Evolutionary conservation across 2,888 invertebrate genomes (phyloP).

Genomic region (Drosophila nr. fundita): DNA sequence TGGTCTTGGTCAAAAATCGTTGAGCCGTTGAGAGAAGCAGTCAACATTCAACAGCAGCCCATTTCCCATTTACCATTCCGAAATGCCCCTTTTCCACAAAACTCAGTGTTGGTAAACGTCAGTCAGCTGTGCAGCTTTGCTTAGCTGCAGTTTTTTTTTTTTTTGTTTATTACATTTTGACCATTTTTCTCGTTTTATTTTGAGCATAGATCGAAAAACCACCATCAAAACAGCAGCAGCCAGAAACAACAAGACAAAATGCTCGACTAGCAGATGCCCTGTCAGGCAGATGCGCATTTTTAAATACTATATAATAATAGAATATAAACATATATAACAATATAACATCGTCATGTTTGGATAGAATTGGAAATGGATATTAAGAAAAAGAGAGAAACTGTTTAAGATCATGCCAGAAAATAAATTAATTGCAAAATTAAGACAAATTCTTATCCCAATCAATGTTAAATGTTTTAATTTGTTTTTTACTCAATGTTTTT

Average conservation of each 20-base stretch:
- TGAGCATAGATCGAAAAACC: constrained; percentile 40
- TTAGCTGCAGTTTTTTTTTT: constrained; percentile 46
- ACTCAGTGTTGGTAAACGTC: constrained; percentile 64
- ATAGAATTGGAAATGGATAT: neutral
- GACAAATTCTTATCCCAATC: neutral
- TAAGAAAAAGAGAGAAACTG: neutral
- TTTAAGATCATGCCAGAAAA: neutral
- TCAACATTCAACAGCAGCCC: constrained; percentile 52
- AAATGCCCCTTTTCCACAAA: neutral
- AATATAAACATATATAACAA: neutral
- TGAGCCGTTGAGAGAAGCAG: constrained; percentile 73
- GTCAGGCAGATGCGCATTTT: neutral
- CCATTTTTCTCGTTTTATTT: constrained; percentile 1
- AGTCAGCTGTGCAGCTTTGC: constrained; percentile 62
- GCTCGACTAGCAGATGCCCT: constrained; percentile 7
- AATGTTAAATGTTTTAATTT: neutral
- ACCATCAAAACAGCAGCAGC: constrained; percentile 29
- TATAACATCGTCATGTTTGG: neutral
- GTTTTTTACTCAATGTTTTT: neutral
- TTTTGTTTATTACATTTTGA: constrained; percentile 6
- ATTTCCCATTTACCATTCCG: constrained; percentile 27
- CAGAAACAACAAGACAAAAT: neutral
- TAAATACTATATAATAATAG: neutral
- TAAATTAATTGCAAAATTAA: neutral
- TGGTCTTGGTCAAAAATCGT: constrained; percentile 80